Conservation (phyloP, 2,113 vertebrate genomes). For the Chaetodon trifascialis region DNA sequence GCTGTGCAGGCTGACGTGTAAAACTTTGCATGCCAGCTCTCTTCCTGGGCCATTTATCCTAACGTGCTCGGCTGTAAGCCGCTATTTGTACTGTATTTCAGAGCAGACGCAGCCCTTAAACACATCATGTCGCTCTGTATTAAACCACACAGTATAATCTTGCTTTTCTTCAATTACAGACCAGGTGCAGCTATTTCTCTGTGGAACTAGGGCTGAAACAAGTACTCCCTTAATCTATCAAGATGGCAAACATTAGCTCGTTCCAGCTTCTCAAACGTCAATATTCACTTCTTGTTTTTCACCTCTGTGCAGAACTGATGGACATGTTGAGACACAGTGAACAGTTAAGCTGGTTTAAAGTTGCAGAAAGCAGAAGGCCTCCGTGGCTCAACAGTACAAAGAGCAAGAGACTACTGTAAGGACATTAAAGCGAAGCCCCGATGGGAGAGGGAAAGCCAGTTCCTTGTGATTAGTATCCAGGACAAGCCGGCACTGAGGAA, state of each 20-base stretch:
- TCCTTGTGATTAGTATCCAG: constrained; percentile 58
- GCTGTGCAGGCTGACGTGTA: not conserved
- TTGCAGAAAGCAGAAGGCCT: constrained; percentile 15
- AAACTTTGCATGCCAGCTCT: constrained; percentile 1
- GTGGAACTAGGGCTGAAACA: not conserved
- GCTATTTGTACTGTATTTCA: constrained; percentile 8
- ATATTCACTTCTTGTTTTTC: not conserved
- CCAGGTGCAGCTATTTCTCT: not conserved
- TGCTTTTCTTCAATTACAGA: not conserved
- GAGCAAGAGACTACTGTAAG: constrained; percentile 24
- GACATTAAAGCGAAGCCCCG: constrained; percentile 42
- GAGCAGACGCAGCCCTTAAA: constrained; percentile 15
- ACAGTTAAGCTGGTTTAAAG: not conserved
- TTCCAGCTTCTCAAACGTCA: not conserved
- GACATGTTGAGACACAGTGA: not conserved
- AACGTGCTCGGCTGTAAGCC: constrained; percentile 20
- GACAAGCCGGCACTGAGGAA: constrained; percentile 39
- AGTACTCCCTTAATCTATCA: not conserved
- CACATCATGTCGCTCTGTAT: not conserved
- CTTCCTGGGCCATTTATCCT: constrained; percentile 15
- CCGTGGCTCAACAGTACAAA: constrained; percentile 10
- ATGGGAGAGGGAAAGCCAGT: constrained; percentile 26
- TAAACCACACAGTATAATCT: not conserved
- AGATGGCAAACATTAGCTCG: not conserved
- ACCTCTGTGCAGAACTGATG: not conserved